These are phyloP conservation scores for Brachionus calyciflorus DNA, from an alignment of 1,140 invertebrate genomes.

Conservation along the genomic window DNA sequence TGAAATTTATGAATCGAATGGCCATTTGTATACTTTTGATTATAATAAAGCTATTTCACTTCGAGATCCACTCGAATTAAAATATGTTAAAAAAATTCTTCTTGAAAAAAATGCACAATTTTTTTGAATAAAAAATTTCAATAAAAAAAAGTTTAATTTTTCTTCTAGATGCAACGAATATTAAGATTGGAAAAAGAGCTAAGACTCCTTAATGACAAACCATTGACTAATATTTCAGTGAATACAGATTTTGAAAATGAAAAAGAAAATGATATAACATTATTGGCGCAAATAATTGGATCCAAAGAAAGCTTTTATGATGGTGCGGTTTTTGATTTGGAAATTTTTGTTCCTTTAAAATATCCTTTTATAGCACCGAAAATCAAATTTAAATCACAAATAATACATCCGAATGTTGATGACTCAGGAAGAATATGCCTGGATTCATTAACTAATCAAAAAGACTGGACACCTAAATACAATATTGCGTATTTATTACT, in stretches of 20 bases:
- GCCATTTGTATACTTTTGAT: neutral
- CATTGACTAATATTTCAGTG: neutral
- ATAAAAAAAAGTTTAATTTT: neutral
- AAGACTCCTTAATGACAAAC: neutral
- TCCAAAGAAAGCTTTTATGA: neutral
- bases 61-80: constrained; percentile 10
- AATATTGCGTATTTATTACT: neutral
- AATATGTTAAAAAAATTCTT: constrained; percentile 18
- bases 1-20: neutral
- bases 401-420: neutral
- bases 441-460: neutral
- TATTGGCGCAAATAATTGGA: neutral
- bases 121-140: neutral
- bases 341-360: neutral
- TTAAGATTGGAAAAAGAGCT: neutral
- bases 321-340: neutral
- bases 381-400: neutral
- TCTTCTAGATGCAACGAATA: neutral
- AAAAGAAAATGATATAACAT: neutral
- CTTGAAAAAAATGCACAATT: constrained; percentile 38
- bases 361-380: neutral
- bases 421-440: neutral
- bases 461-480: neutral
- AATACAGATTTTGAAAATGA: neutral
- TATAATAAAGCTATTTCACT: constrained; percentile 18